Evolutionary conservation across 2,888 invertebrate genomes (phyloP).

Genomic region (Pyralis farinalis): DNA sequence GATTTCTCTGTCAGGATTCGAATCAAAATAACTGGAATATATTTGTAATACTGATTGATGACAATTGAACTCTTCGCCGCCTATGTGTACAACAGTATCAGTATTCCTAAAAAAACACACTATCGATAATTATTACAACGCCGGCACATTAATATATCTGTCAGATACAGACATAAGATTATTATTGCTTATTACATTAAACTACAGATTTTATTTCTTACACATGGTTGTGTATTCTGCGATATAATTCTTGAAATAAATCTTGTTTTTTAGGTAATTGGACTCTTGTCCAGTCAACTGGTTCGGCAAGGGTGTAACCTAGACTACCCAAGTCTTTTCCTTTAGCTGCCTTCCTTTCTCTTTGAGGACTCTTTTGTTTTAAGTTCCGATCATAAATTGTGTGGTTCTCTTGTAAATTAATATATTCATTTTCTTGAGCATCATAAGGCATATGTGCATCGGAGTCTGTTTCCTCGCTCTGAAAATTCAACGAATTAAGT

Average conservation of each 20-base stretch:
- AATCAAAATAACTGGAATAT: conserved; percentile 84
- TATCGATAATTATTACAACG: too few relatives aligned
- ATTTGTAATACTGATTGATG: conserved; percentile 85
- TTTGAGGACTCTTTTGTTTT: conserved; percentile 31
- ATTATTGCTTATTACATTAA: too few relatives aligned
- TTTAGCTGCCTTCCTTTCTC: conserved; percentile 33
- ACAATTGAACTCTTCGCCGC: conserved; percentile 84
- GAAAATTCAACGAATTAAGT: not conserved
- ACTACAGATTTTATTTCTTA: conserved; percentile 42
- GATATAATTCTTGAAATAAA: conserved; percentile 83
- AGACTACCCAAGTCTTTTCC: conserved; percentile 76
- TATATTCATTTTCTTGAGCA: conserved; percentile 27
- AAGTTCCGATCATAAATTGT: conserved; percentile 16
- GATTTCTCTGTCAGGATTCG: conserved; percentile 48
- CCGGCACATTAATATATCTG: too few relatives aligned
- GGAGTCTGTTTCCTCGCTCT: conserved; percentile 37
- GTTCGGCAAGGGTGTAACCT: conserved; percentile 78
- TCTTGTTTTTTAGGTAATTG: conserved; percentile 85
- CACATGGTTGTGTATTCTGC: conserved; percentile 84
- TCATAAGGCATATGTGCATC: conserved; percentile 43
- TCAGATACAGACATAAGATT: too few relatives aligned
- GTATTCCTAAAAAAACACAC: conserved; percentile 76
- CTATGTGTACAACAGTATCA: conserved; percentile 84
- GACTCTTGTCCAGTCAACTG: conserved; percentile 83
- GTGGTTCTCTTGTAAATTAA: conserved; percentile 22